Percentiles rank a stretch among this genome's conserved stretches.
phyloP scores from a whole-genome alignment of 2,797 vertebrate species.

The Pangasius mekongensis region DNA sequence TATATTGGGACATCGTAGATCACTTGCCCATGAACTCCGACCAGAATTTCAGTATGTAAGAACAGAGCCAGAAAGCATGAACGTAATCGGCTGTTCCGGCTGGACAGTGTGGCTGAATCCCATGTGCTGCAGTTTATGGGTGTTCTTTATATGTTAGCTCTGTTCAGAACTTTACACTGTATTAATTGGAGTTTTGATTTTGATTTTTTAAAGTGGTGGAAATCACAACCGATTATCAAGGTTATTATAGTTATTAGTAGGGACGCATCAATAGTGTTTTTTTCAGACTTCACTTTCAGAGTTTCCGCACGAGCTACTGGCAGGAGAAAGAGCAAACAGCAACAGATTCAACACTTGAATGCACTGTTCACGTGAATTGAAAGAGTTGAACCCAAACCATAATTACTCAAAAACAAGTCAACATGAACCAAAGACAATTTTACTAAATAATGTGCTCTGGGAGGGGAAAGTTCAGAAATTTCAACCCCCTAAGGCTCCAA shows the following conservation, averaged over 20 bases:
- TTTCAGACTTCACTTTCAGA: not conserved
- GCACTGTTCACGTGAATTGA: not conserved
- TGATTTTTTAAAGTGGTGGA: not conserved
- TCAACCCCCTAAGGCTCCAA: not conserved
- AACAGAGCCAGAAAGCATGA: not conserved
- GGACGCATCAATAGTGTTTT: not conserved
- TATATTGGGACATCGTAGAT: not conserved
- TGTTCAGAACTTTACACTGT: not conserved
- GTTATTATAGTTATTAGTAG: not conserved
- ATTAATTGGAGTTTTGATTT: not conserved
- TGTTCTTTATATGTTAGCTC: not conserved
- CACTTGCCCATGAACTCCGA: not conserved
- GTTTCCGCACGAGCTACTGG: not conserved
- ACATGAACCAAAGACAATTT: not conserved
- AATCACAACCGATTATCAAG: not conserved
- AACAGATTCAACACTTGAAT: too few relatives aligned
- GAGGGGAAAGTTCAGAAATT: not conserved
- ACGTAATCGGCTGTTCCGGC: not conserved
- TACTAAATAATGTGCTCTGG: not conserved
- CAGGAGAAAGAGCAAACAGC: not conserved
- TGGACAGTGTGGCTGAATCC: not conserved
- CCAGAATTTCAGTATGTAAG: not conserved
- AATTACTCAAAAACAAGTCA: not conserved
- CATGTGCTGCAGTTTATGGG: not conserved
- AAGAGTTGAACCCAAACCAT: not conserved